phyloP scores from a whole-genome alignment of 2,888 invertebrate genomes.

The Cheilosia impressa region DNA sequence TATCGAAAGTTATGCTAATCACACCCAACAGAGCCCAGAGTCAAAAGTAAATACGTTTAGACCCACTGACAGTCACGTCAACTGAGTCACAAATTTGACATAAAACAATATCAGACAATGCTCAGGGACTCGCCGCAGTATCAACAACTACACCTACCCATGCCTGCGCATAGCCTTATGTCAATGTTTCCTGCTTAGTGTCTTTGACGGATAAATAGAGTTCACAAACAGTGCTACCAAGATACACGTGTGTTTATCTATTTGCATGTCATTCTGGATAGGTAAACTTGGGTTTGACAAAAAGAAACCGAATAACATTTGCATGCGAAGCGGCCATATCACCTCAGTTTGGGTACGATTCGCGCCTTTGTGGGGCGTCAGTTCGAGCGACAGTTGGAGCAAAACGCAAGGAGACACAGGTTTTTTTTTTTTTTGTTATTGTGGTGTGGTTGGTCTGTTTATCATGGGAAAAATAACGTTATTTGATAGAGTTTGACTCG shows the following conservation, averaged over 20 bases:
- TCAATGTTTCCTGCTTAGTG: slow-evolving; percentile 60
- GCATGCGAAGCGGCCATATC: slow-evolving; percentile 64
- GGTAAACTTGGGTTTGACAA: slow-evolving; percentile 49
- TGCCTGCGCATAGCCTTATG: slow-evolving; percentile 23
- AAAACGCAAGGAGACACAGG: slow-evolving; percentile 39
- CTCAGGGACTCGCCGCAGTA: slow-evolving; percentile 23
- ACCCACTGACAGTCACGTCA: slow-evolving; percentile 1
- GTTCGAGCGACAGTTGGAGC: no score
- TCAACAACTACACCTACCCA: not conserved
- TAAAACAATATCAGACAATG: slow-evolving; percentile 5
- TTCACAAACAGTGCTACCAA: slow-evolving; percentile 12
- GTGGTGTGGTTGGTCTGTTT: slow-evolving; percentile 24
- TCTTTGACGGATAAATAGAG: slow-evolving; percentile 62
- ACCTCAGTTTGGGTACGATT: slow-evolving; percentile 49
- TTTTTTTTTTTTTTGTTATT: slow-evolving; percentile 36
- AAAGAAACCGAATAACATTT: slow-evolving; percentile 48
- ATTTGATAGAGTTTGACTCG: slow-evolving; percentile 51
- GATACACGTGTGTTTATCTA: slow-evolving; percentile 51
- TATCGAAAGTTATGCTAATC: slow-evolving; percentile 74
- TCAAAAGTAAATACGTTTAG: slow-evolving; percentile 5
- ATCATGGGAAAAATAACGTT: slow-evolving; percentile 49
- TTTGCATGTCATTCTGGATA: slow-evolving; percentile 61
- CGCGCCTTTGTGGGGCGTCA: slow-evolving; percentile 68
- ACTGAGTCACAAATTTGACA: slow-evolving; percentile 23
- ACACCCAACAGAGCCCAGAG: slow-evolving; percentile 40